A percentile compares a stretch with the other conserved stretches of the same genome.
Conservation (phyloP, 1,140 invertebrate genomes). For the Sitodiplosis mosellana region DNA sequence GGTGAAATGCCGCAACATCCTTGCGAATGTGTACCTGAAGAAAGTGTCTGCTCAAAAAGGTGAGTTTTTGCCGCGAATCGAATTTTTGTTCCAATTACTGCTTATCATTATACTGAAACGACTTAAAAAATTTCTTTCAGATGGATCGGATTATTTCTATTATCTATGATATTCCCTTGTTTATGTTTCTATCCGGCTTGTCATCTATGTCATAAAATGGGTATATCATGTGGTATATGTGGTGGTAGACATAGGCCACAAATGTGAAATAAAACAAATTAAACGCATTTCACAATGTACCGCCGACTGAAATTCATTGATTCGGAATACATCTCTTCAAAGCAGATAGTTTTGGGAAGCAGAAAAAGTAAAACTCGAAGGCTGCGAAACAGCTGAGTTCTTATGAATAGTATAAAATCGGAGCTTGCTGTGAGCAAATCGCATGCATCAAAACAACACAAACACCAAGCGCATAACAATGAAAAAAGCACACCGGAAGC, state of each 20-base stretch:
- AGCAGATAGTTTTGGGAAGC: too few relatives aligned
- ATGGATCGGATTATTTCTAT: slow-evolving; percentile 69
- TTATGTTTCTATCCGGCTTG: slow-evolving; percentile 84
- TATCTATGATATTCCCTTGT: slow-evolving; percentile 79
- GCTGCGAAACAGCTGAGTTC: too few relatives aligned
- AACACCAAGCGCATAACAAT: too few relatives aligned
- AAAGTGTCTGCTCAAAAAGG: slow-evolving; percentile 36
- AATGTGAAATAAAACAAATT: slow-evolving; percentile 21
- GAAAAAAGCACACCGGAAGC: too few relatives aligned
- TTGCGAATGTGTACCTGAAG: slow-evolving; percentile 44
- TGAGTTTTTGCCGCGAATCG: slow-evolving; percentile 7
- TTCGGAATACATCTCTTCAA: too few relatives aligned
- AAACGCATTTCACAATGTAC: too few relatives aligned
- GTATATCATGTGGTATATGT: slow-evolving; percentile 55
- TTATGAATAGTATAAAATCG: too few relatives aligned
- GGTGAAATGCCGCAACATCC: slow-evolving; percentile 62
- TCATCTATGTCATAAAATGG: slow-evolving; percentile 64
- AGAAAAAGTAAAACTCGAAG: too few relatives aligned
- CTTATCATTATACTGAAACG: neutral
- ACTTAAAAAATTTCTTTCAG: slow-evolving; percentile 18
- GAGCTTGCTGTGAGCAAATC: too few relatives aligned
- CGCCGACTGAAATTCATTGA: too few relatives aligned
- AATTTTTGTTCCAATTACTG: neutral
- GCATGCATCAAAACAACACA: too few relatives aligned
- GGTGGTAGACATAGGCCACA: slow-evolving; percentile 63